These are phyloP conservation scores for Eupithecia subumbrata DNA, from an alignment of 2,888 invertebrate species.

Conservation along the genomic window DNA sequence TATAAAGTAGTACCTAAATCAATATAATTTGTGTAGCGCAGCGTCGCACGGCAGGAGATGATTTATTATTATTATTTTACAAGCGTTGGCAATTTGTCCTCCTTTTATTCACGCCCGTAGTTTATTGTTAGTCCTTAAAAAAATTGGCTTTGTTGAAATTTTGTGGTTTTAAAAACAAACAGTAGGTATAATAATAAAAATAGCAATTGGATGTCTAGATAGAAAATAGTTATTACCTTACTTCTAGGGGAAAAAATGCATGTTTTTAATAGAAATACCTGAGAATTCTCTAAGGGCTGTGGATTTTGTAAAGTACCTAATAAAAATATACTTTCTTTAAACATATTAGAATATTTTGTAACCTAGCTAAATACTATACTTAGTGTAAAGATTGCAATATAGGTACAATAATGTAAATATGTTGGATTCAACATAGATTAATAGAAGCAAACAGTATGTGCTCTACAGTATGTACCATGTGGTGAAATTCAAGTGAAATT, in stretches of 20 bases:
- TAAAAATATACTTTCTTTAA: too few relatives aligned
- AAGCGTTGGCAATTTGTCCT: slow-evolving; percentile 10
- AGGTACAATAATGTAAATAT: not conserved
- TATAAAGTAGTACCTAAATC: not conserved
- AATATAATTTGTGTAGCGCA: not conserved
- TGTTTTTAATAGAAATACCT: not conserved
- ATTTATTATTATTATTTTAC: slow-evolving; percentile 6
- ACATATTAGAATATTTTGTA: not conserved
- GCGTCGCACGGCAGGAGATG: not conserved
- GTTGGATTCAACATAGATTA: not conserved
- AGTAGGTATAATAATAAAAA: not conserved
- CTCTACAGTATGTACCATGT: slow-evolving; percentile 11
- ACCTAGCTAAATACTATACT: not conserved
- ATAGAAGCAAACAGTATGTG: not conserved
- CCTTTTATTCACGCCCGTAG: not conserved
- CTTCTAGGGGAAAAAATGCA: not conserved
- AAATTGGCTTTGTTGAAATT: not conserved
- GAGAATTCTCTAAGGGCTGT: not conserved
- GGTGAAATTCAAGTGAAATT: slow-evolving; percentile 51
- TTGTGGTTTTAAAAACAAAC: not conserved
- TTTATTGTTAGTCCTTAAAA: slow-evolving; percentile 9
- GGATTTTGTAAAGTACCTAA: too few relatives aligned
- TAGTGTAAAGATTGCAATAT: not conserved
- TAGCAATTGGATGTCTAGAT: not conserved
- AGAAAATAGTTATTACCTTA: not conserved